A percentile compares a stretch with the other conserved stretches of the same genome.
phyloP scores from a whole-genome alignment of 2,888 invertebrate genomes.

The Calliopum simillimum region DNA sequence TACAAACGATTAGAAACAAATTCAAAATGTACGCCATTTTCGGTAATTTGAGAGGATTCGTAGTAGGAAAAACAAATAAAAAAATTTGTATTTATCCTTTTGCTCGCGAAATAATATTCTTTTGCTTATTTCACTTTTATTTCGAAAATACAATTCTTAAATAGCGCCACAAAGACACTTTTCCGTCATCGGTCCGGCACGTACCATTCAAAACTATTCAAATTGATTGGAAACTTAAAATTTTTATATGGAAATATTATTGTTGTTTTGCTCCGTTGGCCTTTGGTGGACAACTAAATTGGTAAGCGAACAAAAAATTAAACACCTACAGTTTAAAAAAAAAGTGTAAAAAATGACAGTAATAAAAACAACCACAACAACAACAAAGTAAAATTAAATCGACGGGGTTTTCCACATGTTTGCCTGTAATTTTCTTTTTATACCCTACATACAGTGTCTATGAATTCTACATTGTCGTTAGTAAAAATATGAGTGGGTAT shows the following conservation, averaged over 20 bases:
- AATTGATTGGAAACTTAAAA: conserved; percentile 3
- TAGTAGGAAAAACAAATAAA: background rate
- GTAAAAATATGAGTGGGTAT: too few relatives aligned
- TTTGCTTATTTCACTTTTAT: background rate
- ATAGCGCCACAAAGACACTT: background rate
- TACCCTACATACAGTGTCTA: too few relatives aligned
- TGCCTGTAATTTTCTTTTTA: background rate
- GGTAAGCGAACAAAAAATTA: background rate
- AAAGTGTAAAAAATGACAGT: background rate
- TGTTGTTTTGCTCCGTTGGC: conserved; percentile 6
- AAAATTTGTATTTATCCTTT: background rate
- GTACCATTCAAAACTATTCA: conserved; percentile 17
- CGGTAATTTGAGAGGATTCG: background rate
- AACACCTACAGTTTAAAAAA: background rate
- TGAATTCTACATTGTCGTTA: too few relatives aligned
- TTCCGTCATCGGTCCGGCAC: background rate
- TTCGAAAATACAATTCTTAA: too few relatives aligned
- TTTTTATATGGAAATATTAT: conserved; percentile 16
- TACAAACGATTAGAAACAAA: background rate
- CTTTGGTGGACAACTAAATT: background rate
- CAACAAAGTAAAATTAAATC: conserved; percentile 7
- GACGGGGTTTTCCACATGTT: conserved; percentile 13
- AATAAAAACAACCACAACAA: background rate
- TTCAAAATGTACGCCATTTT: background rate
- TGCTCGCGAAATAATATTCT: background rate